These are phyloP conservation scores for Sorex fumeus DNA, from an alignment of 2,113 vertebrate species.

Conservation along the genomic window DNA sequence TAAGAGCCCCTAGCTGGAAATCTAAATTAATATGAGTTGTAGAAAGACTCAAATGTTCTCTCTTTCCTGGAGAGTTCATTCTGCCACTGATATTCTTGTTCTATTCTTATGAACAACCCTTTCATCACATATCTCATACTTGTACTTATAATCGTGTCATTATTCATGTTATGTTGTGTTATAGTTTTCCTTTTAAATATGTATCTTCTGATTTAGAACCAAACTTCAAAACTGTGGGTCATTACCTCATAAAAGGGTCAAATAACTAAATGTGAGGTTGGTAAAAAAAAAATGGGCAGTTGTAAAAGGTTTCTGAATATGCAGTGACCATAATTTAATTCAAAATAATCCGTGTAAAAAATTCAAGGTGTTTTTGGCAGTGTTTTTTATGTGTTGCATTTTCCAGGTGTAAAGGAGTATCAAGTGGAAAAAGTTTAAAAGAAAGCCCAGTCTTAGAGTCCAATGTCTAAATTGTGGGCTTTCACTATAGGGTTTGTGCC, in stretches of 20 bases:
- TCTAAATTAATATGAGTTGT: slow-evolving; percentile 60
- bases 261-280: too few relatives aligned
- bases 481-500: not conserved
- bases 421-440: too few relatives aligned
- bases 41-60: slow-evolving; percentile 56
- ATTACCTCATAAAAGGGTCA: too few relatives aligned
- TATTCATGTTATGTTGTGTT: not conserved
- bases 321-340: too few relatives aligned
- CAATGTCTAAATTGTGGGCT: slow-evolving; percentile 45
- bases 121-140: not conserved
- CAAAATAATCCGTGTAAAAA: too few relatives aligned
- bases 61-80: slow-evolving; percentile 24
- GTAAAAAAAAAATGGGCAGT: too few relatives aligned
- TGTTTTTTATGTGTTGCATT: too few relatives aligned
- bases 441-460: not conserved
- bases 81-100: not conserved
- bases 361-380: too few relatives aligned
- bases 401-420: too few relatives aligned
- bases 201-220: not conserved
- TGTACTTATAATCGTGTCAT: not conserved
- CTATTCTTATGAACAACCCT: not conserved
- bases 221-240: too few relatives aligned
- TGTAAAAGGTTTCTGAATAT: too few relatives aligned
- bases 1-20: slow-evolving; percentile 29
- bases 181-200: slow-evolving; percentile 15